These are phyloP conservation scores for Anthopleura xanthogrammica DNA, from an alignment of 92 coral and sea anemone genomes.

Conservation along the genomic window DNA sequence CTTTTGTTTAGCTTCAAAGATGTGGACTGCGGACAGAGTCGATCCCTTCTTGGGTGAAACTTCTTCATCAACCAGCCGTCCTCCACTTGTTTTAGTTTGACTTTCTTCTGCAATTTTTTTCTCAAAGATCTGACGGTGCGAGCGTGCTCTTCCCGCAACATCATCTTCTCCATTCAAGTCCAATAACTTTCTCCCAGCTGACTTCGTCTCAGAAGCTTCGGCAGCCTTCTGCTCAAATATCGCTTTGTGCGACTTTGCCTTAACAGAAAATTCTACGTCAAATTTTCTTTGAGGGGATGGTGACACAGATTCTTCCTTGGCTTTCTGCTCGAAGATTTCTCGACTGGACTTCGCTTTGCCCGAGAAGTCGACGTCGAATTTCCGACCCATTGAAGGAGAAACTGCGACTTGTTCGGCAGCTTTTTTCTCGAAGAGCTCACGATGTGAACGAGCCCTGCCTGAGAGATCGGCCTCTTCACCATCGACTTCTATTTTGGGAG, in stretches of 20 bases:
- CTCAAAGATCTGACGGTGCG: conserved; percentile 76
- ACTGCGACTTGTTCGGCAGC: conserved; percentile 67
- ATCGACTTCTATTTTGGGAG: conserved; percentile 67
- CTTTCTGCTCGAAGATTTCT: conserved; percentile 67
- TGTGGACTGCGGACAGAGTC: conserved; percentile 36
- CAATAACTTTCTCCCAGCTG: conserved; percentile 50
- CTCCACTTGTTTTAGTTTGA: conserved; percentile 48
- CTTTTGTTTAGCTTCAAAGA: conserved; percentile 51
- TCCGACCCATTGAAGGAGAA: conserved; percentile 69
- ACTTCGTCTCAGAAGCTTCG: conserved; percentile 46
- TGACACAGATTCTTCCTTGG: conserved; percentile 55
- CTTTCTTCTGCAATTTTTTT: conserved; percentile 71
- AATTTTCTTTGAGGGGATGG: conserved; percentile 50
- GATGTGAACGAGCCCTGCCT: conserved; percentile 75
- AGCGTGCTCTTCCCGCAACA: conserved; percentile 58
- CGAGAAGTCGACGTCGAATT: conserved; percentile 61
- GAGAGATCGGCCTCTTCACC: conserved; percentile 64
- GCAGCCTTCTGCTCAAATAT: conserved; percentile 63
- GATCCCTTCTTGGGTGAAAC: conserved; percentile 52
- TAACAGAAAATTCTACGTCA: conserved; percentile 58
- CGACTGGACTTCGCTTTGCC: conserved; percentile 72
- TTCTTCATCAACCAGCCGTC: conserved; percentile 51
- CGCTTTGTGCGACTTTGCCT: conserved; percentile 58
- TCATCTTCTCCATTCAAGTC: conserved; percentile 54
- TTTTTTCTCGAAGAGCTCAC: conserved; percentile 67